Percentiles rank a stretch among this genome's conserved stretches.
These are phyloP conservation scores for Acomys russatus DNA, from an alignment of 2,797 vertebrate genomes.

Conservation along the genomic window DNA sequence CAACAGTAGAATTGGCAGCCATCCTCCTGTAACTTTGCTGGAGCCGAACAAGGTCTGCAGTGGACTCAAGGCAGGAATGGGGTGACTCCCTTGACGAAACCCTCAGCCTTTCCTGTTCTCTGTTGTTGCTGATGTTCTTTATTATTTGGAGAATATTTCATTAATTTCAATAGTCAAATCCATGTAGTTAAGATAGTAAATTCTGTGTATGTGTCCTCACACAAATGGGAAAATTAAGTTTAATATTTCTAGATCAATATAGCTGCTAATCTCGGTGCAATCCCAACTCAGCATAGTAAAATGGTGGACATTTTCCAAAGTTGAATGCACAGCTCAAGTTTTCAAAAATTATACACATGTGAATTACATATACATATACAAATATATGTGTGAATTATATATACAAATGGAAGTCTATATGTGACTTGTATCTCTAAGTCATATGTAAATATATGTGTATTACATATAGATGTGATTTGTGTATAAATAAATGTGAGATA, in stretches of 20 bases:
- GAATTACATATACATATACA: too few species aligned
- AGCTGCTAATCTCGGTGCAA: too few species aligned
- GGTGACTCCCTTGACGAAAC: neutral
- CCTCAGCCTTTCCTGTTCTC: neutral
- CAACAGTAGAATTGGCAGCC: neutral
- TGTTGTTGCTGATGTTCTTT: neutral
- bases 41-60: neutral
- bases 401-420: too few species aligned
- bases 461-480: neutral
- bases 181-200: neutral
- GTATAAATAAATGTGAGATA: too few species aligned
- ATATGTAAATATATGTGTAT: neutral
- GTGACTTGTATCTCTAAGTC: too few species aligned
- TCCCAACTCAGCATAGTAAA: too few species aligned
- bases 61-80: neutral
- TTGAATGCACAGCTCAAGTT: too few species aligned
- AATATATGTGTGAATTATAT: too few species aligned
- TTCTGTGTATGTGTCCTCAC: neutral
- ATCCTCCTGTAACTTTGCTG: too few species aligned
- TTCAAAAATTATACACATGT: too few species aligned
- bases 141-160: neutral
- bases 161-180: neutral
- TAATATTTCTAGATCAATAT: neutral
- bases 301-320: too few species aligned
- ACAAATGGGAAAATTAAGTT: neutral